Percentiles rank a stretch among this genome's conserved stretches.
phyloP scores from a whole-genome alignment of 2,113 vertebrate species.

The Danio rerio region DNA sequence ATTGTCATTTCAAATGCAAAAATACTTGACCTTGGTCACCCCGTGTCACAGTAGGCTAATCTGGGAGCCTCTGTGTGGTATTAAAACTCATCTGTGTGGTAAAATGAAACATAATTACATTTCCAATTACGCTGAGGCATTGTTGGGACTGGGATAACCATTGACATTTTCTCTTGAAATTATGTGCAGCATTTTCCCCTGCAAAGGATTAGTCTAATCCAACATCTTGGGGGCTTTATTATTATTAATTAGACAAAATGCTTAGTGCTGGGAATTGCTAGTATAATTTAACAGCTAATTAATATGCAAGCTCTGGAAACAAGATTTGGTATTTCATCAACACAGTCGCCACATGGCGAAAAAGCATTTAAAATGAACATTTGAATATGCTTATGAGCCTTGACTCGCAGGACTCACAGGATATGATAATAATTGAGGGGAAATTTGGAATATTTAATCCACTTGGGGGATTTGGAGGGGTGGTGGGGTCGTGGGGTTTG shows the following conservation, averaged over 20 bases:
- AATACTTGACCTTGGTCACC: conserved; percentile 51
- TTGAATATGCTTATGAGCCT: conserved; percentile 61
- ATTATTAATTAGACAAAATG: conserved; percentile 68
- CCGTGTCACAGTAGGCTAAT: conserved; percentile 52
- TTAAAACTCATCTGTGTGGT: conserved; percentile 55
- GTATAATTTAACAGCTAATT: conserved; percentile 66
- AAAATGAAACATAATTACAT: conserved; percentile 63
- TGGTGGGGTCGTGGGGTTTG: conserved; percentile 36
- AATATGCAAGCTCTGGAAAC: conserved; percentile 65
- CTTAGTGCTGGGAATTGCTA: conserved; percentile 64
- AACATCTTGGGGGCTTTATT: conserved; percentile 65
- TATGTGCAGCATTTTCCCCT: conserved; percentile 56
- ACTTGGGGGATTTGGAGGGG: conserved; percentile 23
- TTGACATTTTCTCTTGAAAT: conserved; percentile 66
- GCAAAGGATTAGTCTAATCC: conserved; percentile 67
- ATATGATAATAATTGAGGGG: conserved; percentile 51
- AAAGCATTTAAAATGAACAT: conserved; percentile 61
- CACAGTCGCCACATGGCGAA: conserved; percentile 52
- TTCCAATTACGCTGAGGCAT: conserved; percentile 55
- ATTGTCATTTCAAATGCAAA: conserved; percentile 36
- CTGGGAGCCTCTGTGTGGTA: conserved; percentile 53
- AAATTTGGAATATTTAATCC: conserved; percentile 59
- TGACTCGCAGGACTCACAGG: conserved; percentile 51
- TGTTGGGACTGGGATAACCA: conserved; percentile 61
- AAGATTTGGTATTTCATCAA: conserved; percentile 66